A percentile compares a stretch with the other conserved stretches of the same genome.
Evolutionary conservation across 2,797 vertebrate genomes (phyloP).

Genomic region (Argya squamiceps): DNA sequence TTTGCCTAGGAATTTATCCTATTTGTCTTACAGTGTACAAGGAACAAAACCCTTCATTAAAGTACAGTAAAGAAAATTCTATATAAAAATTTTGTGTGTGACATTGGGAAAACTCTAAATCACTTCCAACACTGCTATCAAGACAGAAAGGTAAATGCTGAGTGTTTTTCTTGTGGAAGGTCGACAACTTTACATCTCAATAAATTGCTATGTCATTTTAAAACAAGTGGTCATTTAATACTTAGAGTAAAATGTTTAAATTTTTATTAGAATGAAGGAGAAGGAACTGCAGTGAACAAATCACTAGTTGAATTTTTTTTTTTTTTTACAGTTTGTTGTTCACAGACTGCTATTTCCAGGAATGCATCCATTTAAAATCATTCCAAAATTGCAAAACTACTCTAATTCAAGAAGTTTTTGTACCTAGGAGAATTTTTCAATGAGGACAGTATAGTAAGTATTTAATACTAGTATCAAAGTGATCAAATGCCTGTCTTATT

Average conservation of each 20-base stretch:
- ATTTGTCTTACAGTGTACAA: neutral
- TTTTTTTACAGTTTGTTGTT: neutral
- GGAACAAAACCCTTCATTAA: slow-evolving; percentile 1
- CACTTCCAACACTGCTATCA: neutral
- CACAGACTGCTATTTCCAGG: neutral
- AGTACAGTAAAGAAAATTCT: neutral
- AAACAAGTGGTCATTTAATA: neutral
- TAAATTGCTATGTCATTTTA: neutral
- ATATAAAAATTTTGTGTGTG: neutral
- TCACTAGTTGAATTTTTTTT: neutral
- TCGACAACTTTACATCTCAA: neutral
- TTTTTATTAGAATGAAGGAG: neutral
- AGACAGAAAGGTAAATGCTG: slow-evolving; percentile 28
- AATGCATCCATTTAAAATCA: neutral
- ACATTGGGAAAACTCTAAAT: slow-evolving; percentile 19
- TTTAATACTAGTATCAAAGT: neutral
- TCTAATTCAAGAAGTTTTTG: neutral
- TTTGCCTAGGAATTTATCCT: neutral
- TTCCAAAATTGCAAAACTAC: neutral
- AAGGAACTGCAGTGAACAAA: neutral
- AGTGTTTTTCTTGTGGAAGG: neutral
- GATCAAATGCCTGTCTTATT: neutral
- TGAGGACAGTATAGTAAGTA: neutral
- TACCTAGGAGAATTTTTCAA: neutral
- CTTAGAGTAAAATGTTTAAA: neutral